phyloP scores from a whole-genome alignment of 2,797 vertebrate genomes.

The Artibeus lituratus region DNA sequence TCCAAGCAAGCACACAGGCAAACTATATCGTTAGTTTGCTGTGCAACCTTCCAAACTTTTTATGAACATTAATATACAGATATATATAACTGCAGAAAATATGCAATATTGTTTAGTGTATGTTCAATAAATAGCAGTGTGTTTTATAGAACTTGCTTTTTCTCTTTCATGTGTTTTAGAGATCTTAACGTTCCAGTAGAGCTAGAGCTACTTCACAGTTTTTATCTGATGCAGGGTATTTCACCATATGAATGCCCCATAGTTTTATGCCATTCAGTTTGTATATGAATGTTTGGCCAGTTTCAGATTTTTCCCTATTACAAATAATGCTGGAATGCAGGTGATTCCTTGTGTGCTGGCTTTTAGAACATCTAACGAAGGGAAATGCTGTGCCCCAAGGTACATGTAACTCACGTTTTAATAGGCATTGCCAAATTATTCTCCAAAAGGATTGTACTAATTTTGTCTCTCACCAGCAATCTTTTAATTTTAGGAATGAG shows the following conservation, averaged over 20 bases:
- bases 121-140: background rate
- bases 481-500: slow-evolving; percentile 18
- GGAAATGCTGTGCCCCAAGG: background rate
- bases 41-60: background rate
- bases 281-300: background rate
- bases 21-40: background rate
- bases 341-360: background rate
- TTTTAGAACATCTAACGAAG: background rate
- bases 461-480: background rate
- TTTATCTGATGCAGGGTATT: background rate
- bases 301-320: background rate
- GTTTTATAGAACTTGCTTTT: background rate
- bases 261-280: background rate
- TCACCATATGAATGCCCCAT: background rate
- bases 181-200: background rate
- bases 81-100: background rate
- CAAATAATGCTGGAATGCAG: background rate
- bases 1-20: background rate
- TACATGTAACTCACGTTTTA: background rate
- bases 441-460: background rate
- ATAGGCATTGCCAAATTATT: background rate
- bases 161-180: background rate
- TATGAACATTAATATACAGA: background rate
- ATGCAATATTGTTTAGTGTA: background rate
- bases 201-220: background rate